Base-by-base conservation (phyloP, 2,797 vertebrate species). In the Neopelma chrysocephalum region DNA sequence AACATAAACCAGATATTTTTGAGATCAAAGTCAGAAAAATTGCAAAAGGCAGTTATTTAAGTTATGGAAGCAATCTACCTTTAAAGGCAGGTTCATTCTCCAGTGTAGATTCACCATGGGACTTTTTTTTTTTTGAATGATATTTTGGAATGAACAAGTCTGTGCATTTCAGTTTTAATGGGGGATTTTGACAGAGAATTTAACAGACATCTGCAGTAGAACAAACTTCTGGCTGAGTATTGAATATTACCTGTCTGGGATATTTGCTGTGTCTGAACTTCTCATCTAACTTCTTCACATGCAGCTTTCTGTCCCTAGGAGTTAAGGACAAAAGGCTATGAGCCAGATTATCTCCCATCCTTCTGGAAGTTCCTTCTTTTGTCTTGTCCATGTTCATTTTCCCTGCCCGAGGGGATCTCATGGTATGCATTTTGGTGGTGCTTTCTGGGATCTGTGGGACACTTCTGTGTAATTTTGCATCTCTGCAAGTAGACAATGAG, bases 1-100 rank as follows among this genome's bases (percentile, higher is more conserved):
- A 97, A 96, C 75, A 89, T 60, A 94, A 93, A 95, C 66, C 94
- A 96, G 95, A 58, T 27, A 23, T 77, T 94, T 78, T 70, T 76
- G 81, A 87, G 89, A 95, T 95, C 68, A 64, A 32, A 50, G 54
- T 75, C 22, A 91, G 85, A 92, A 25, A 80, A 89, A 89, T 60
- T 66, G 62, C 34, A 87, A 64, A 70, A 94, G 80, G 25, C 57
- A 66, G 48, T 62, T 82, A 32, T 75, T 91, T 76, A 77, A 82
- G 58, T 96, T 47, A 96, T 84, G 73, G 66, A 51, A 48, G 53
- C 60, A 53, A 64, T 66, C 77, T 68, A 34, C 23, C 48, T 95
- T 82, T 88, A 66, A 81, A 43, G 65, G 17, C 43, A 85, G 60
- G 21, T 76, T 87, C 78, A 48, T 94, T 97, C 56, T 72, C 68